A percentile compares a stretch with the other conserved stretches of the same genome.
Evolutionary conservation across 2,797 vertebrate genomes (phyloP).

Genomic region (Halcyon leucocephala): DNA sequence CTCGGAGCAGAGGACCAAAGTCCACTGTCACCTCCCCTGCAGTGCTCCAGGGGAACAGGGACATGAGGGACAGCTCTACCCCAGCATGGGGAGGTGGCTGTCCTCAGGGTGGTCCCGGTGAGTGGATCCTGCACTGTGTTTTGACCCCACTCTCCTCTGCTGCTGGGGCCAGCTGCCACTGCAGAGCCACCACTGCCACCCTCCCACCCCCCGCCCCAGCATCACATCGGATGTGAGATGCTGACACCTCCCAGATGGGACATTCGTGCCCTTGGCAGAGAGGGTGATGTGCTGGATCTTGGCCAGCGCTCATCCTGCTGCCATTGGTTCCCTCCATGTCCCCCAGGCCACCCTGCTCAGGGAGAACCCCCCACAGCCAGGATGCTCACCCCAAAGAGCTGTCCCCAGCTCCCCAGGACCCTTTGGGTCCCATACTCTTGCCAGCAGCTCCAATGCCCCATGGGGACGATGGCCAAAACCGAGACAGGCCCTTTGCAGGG

Average conservation of each 20-base stretch:
- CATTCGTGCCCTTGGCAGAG: background rate
- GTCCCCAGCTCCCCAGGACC: fast-evolving
- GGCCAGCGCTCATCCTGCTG: background rate
- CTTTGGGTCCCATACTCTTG: background rate
- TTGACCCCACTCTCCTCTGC: background rate
- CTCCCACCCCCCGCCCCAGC: background rate
- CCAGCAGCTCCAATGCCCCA: background rate
- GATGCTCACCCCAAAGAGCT: background rate
- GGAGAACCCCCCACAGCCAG: fast-evolving
- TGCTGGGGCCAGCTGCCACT: background rate
- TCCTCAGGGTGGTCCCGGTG: background rate
- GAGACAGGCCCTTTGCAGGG: background rate
- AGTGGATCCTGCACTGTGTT: fast-evolving
- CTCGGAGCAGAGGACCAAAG: background rate
- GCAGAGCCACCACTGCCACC: fast-evolving
- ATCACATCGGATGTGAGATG: background rate
- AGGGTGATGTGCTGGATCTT: background rate
- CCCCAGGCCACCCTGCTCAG: fast-evolving
- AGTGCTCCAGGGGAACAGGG: background rate
- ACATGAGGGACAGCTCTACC: background rate
- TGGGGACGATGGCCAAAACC: fast-evolving
- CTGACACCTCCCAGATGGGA: background rate
- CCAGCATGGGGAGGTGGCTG: fast-evolving
- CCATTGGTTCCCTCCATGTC: fast-evolving
- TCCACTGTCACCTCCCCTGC: background rate